Evolutionary conservation across 2,888 invertebrate species (phyloP).

Genomic region (Colostygia pectinataria): DNA sequence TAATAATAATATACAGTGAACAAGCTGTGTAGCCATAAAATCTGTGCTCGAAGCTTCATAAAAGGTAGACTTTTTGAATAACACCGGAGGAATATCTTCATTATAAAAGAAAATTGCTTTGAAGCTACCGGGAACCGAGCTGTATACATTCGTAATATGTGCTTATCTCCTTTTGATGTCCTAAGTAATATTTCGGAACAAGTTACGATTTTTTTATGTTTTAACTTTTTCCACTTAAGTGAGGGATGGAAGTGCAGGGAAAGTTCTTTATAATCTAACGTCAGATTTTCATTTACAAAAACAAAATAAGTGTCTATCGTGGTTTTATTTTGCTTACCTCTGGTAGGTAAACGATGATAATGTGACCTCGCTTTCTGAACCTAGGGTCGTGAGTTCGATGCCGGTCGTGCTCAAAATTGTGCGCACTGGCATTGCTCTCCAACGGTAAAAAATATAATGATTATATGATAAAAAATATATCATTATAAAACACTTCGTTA

Average conservation of each 20-base stretch:
- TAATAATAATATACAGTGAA: not conserved
- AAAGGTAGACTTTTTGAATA: slow-evolving; percentile 43
- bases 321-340: no score
- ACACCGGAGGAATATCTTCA: slow-evolving; percentile 44
- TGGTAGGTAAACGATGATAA: no score
- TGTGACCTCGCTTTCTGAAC: no score
- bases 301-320: no score
- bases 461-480: no score
- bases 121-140: slow-evolving; percentile 22
- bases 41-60: slow-evolving; percentile 26
- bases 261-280: not conserved
- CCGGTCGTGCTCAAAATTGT: no score
- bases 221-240: not conserved
- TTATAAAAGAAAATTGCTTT: slow-evolving; percentile 48
- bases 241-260: not conserved
- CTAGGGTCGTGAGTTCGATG: no score
- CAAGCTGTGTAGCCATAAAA: not conserved
- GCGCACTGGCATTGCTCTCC: no score
- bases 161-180: slow-evolving; percentile 20
- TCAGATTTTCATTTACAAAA: no score
- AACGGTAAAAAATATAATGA: no score
- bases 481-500: no score
- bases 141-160: slow-evolving; percentile 22
- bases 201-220: slow-evolving; percentile 12
- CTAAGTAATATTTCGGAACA: slow-evolving; percentile 6